phyloP scores from a whole-genome alignment of 2,797 vertebrate genomes.

The Sarcophilus harrisii region DNA sequence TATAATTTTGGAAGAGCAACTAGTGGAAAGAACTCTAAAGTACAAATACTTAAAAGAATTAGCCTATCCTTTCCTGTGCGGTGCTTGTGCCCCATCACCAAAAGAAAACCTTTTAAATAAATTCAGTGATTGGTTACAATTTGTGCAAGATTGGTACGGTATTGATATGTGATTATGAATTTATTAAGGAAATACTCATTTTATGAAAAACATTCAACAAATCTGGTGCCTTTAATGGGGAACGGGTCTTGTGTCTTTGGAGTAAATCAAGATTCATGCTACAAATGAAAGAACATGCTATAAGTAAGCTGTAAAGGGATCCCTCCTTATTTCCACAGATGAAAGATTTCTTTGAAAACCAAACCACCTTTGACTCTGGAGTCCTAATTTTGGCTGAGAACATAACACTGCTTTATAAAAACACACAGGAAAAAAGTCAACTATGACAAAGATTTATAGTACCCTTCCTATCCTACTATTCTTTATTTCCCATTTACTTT shows the following conservation, averaged over 20 bases:
- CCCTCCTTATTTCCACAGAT: constrained; percentile 31
- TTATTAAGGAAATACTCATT: not conserved
- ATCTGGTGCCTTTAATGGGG: not conserved
- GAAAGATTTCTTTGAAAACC: not conserved
- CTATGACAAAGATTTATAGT: not conserved
- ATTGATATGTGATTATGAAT: accelerated
- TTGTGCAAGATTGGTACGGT: not conserved
- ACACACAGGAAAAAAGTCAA: not conserved
- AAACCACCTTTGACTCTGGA: not conserved
- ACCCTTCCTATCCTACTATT: not conserved
- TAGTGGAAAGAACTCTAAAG: not conserved
- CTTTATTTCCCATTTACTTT: not conserved
- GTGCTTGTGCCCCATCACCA: constrained; percentile 8
- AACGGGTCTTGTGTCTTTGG: not conserved
- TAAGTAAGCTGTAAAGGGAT: not conserved
- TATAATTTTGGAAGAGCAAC: not conserved
- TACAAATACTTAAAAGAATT: constrained; percentile 31
- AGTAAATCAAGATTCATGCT: not conserved
- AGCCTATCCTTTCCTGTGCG: not conserved
- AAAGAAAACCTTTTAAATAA: not conserved
- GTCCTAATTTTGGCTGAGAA: not conserved
- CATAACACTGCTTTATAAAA: constrained; percentile 31
- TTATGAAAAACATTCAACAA: not conserved
- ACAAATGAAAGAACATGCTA: constrained; percentile 1
- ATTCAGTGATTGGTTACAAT: not conserved